Conservation (phyloP, 1,140 invertebrate genomes). For the Drosophila mojavensis region DNA sequence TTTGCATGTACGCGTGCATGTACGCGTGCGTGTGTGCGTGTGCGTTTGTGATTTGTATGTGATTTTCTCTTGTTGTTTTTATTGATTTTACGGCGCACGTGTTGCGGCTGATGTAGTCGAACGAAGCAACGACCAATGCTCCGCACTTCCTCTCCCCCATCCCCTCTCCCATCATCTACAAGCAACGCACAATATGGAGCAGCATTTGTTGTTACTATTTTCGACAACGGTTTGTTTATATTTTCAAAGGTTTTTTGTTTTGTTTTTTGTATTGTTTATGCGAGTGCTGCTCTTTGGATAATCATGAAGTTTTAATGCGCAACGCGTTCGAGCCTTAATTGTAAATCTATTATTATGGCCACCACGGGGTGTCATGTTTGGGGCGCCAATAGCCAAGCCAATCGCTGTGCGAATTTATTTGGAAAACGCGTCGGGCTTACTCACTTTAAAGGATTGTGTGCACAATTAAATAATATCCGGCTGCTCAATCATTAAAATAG, state of each 20-base stretch:
- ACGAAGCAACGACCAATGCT: background rate
- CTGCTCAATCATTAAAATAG: background rate
- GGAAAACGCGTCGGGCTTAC: constrained; percentile 11
- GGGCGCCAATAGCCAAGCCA: constrained; percentile 23
- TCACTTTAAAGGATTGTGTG: background rate
- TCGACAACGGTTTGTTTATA: constrained; percentile 58
- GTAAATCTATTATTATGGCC: constrained; percentile 70
- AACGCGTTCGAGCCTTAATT: constrained; percentile 62
- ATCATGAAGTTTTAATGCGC: constrained; percentile 59
- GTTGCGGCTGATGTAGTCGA: constrained; percentile 62
- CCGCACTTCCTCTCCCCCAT: constrained; percentile 24
- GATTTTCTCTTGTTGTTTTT: constrained; percentile 59
- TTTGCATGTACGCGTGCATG: constrained; percentile 5
- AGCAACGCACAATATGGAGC: constrained; percentile 30
- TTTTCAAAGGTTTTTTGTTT: constrained; percentile 34
- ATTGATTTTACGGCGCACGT: constrained; percentile 77
- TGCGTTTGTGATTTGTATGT: constrained; percentile 16
- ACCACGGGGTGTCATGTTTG: constrained; percentile 66
- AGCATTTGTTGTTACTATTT: constrained; percentile 37
- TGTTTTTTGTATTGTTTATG: background rate
- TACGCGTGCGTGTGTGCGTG: constrained; percentile 10
- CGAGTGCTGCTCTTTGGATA: constrained; percentile 19
- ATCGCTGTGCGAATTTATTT: constrained; percentile 24
- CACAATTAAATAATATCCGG: constrained; percentile 13
- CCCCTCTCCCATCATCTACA: background rate